phyloP scores from a whole-genome alignment of 1,140 invertebrate species.

The Gerris buenoi region DNA sequence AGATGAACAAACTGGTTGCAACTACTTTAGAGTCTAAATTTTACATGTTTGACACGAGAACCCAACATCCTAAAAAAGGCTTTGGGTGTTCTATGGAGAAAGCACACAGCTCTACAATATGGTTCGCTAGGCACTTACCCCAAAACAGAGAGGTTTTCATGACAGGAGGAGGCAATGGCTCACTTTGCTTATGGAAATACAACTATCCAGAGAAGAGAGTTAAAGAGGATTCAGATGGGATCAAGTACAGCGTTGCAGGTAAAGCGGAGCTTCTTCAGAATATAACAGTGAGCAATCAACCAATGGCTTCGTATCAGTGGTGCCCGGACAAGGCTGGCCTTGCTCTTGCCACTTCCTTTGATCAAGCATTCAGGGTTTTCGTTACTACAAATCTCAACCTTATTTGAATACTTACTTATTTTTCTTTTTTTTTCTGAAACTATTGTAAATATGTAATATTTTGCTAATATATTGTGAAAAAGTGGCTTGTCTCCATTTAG shows the following conservation, averaged over 20 bases:
- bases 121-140: conserved; percentile 72
- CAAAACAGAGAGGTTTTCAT: conserved; percentile 90
- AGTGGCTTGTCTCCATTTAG: too few relatives aligned
- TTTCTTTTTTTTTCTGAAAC: too few relatives aligned
- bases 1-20: conserved; percentile 87
- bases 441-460: too few relatives aligned
- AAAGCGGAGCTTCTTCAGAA: conserved; percentile 61
- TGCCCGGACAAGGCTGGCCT: conserved; percentile 76
- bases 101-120: conserved; percentile 68
- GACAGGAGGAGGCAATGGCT: conserved; percentile 75
- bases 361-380: conserved; percentile 76
- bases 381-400: conserved; percentile 80
- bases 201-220: conserved; percentile 66
- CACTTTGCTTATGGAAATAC: conserved; percentile 84
- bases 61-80: conserved; percentile 73
- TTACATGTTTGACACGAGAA: conserved; percentile 75
- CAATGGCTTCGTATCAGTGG: conserved; percentile 81
- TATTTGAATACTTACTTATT: conserved; percentile 23
- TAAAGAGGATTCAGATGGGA: conserved; percentile 49
- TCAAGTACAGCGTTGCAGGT: conserved; percentile 57
- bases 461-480: too few relatives aligned
- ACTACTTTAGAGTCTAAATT: conserved; percentile 88
- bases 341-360: conserved; percentile 76
- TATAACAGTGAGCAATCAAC: conserved; percentile 66
- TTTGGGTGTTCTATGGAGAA: conserved; percentile 64